Base-by-base conservation (phyloP, 2,113 vertebrate genomes). In the Calcarius ornatus region DNA sequence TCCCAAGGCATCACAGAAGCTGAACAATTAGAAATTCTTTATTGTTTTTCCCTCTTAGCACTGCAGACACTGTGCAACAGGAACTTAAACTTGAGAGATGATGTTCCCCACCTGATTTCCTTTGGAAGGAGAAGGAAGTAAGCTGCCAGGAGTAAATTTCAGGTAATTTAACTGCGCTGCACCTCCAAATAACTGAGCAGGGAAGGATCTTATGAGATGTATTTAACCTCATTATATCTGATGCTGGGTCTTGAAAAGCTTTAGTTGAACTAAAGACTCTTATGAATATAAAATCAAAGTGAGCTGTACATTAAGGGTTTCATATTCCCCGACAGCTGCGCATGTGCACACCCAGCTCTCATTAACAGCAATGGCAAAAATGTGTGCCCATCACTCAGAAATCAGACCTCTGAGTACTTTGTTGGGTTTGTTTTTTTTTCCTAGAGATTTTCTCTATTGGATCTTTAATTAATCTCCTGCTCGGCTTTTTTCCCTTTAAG, bases 401-500 rank as follows among this genome's bases (percentile, higher is more conserved):
- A 97, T 93, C 94, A 94, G 81, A 95, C 75, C 95, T 96, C 97
- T 82, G 83, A 96, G 91, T 81, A 84, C 81, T 93, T 95, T 91
- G 91, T 80, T 92, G 23, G 54, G 45, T 53, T 92, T 76, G 56
- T 50, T 35, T 75, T 59, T 75, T 59, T 87, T 85, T 95, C 79
- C 95, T 94, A 61, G 86, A 96, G 73, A 97, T 97, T 97, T 97
- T 96, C 93, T 97, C 86, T n/a, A 82, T 92, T 95, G 96, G 94
- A 97, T 95, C 91, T 97, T 98, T 97, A 98, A 98, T 98, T 98
- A 97, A 98, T 95, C 96, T 97, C 95, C 96, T 97, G 61, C 89
- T 65, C 90, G 81, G 88, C 60, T 97, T 97, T 83, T 80, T 86
- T 33, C 47, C 60, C 82, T 93, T 95, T 86, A 96, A 96, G 78